phyloP scores from a whole-genome alignment of 2,888 invertebrate species.

The Spatulosminthurus flaviceps region DNA sequence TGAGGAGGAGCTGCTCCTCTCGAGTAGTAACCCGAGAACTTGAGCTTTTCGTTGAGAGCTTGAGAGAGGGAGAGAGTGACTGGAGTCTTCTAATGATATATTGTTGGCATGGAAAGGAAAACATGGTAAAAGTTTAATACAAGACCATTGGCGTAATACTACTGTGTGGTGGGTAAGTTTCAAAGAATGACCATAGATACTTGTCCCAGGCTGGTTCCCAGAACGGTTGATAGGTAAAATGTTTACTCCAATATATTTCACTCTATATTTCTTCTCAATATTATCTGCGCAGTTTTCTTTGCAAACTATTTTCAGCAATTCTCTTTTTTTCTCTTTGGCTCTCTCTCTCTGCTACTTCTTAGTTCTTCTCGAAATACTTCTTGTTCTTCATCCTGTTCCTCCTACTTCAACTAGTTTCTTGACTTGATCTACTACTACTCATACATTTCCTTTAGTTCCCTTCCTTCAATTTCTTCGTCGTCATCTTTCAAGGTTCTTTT shows the following conservation, averaged over 20 bases:
- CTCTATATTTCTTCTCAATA: conserved; percentile 8
- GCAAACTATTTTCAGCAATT: background rate
- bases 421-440: background rate
- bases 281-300: background rate
- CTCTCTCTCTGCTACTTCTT: background rate
- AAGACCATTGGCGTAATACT: conserved; percentile 5
- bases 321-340: background rate
- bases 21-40: too few species aligned
- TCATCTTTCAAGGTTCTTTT: conserved; percentile 4
- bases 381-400: background rate
- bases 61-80: background rate
- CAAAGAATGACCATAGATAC: conserved; percentile 34
- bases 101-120: conserved; percentile 33
- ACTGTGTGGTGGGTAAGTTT: conserved; percentile 25
- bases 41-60: background rate
- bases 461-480: conserved; percentile 21
- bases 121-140: conserved; percentile 37
- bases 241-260: conserved; percentile 15
- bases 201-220: conserved; percentile 6
- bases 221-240: conserved; percentile 21
- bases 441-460: background rate
- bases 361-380: background rate
- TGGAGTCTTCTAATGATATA: conserved; percentile 23
- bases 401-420: background rate
- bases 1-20: conserved; percentile 8